phyloP scores from a whole-genome alignment of 53 echinoderm and acorn worm species.

The Actinopyga echinites region DNA sequence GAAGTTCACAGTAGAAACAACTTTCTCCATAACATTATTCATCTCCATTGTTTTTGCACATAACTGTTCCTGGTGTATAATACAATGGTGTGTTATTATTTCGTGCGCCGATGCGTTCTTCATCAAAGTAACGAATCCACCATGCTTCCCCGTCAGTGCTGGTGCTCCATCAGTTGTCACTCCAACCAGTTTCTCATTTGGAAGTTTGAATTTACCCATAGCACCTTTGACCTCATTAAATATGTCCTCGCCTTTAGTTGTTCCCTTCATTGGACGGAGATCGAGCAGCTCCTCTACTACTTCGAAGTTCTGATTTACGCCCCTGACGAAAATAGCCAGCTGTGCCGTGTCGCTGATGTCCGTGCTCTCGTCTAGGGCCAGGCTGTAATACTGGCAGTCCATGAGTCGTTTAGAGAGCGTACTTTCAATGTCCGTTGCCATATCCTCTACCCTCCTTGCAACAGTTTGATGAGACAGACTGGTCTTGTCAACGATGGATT shows the following conservation, averaged over 20 bases:
- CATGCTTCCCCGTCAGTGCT: neutral
- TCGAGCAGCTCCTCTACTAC: neutral
- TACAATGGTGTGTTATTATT: conserved; percentile 1
- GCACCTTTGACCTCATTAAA: conserved; percentile 5
- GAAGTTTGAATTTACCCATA: neutral
- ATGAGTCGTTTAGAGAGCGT: neutral
- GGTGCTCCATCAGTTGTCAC: neutral
- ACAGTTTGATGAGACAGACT: conserved; percentile 7
- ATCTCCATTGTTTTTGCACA: neutral
- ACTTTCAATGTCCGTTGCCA: neutral
- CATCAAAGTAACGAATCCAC: conserved; percentile 4
- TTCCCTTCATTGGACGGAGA: conserved; percentile 2
- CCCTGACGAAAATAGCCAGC: conserved; percentile 9
- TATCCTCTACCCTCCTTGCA: neutral
- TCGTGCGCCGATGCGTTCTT: conserved; percentile 2
- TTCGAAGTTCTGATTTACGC: neutral
- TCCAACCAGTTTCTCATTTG: neutral
- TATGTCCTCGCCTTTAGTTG: conserved; percentile 1
- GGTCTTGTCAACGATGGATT: neutral
- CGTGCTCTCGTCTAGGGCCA: conserved; percentile 4
- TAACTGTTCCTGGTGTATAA: neutral
- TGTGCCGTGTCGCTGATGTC: conserved; percentile 1
- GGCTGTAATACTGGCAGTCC: neutral
- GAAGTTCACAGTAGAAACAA: conserved; percentile 8
- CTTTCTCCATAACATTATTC: conserved; percentile 10